Conservation (phyloP, 2,797 vertebrate genomes). For the Buphagus erythrorhynchus region DNA sequence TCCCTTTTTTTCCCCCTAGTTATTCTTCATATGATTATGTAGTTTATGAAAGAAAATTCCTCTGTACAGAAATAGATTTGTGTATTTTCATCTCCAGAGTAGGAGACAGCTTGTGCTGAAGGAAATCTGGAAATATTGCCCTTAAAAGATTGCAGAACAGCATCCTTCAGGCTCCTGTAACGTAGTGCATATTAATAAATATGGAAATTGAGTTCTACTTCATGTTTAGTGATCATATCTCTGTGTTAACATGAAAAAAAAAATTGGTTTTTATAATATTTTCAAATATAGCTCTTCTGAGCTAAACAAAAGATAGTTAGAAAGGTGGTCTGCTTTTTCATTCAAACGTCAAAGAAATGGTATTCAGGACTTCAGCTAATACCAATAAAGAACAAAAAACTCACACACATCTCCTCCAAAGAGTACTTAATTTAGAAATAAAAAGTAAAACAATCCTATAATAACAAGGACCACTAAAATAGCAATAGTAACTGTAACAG, state of each 20-base stretch:
- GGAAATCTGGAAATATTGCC: background rate
- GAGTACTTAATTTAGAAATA: background rate
- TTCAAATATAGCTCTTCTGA: background rate
- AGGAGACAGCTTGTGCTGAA: background rate
- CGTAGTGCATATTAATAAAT: background rate
- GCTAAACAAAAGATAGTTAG: background rate
- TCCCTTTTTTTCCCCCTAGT: fast-evolving
- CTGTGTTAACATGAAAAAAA: background rate
- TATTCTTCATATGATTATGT: background rate
- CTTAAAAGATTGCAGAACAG: background rate
- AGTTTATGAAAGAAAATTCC: background rate
- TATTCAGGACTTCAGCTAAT: background rate
- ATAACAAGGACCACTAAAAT: background rate
- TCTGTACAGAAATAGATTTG: background rate
- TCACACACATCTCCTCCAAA: fast-evolving
- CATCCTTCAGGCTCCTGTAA: background rate
- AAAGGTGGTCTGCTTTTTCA: background rate
- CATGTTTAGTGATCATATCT: background rate
- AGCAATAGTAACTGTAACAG: too few species aligned
- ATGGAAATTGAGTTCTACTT: background rate
- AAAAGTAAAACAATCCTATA: background rate
- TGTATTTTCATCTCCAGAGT: background rate
- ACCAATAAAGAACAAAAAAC: background rate
- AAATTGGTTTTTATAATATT: fast-evolving
- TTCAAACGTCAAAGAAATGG: background rate